Evolutionary conservation across 2,888 invertebrate genomes (phyloP).

Genomic region (Agrilus mali): DNA sequence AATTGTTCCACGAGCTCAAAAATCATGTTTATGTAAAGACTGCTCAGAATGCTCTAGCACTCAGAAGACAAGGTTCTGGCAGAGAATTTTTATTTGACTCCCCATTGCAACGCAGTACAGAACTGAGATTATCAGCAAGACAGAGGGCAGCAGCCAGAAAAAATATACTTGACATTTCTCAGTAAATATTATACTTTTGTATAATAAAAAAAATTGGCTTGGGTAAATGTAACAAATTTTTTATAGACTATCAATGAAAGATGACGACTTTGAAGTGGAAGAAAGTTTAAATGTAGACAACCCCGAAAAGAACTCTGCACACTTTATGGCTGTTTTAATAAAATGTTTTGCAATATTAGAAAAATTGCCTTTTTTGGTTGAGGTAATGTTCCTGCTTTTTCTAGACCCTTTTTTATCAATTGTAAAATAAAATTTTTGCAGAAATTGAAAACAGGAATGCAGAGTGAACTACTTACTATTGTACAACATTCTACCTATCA

Average conservation of each 20-base stretch:
- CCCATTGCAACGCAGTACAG: constrained; percentile 45
- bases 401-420: constrained; percentile 2
- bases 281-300: constrained; percentile 46
- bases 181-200: constrained; percentile 2
- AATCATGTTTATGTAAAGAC: constrained; percentile 50
- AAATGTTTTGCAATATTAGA: constrained; percentile 76
- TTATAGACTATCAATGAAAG: constrained; percentile 22
- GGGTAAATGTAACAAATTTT: constrained; percentile 2
- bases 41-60: constrained; percentile 29
- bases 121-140: constrained; percentile 42
- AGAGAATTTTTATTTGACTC: constrained; percentile 36
- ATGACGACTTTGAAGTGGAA: constrained; percentile 34
- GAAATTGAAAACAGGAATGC: constrained; percentile 73
- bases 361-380: constrained; percentile 74
- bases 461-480: constrained; percentile 66
- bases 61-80: constrained; percentile 50
- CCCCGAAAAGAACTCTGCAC: constrained; percentile 48
- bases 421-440: constrained; percentile 25
- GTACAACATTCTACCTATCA: constrained; percentile 69
- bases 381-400: constrained; percentile 38
- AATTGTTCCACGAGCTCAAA: constrained; percentile 57
- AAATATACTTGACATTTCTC: constrained; percentile 9
- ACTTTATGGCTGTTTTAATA: constrained; percentile 67
- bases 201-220: constrained; percentile 2
- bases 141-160: constrained; percentile 33